A percentile compares a stretch with the other conserved stretches of the same genome.
Evolutionary conservation across 1,140 invertebrate species (phyloP).

Genomic region (Saxidomus purpurata): DNA sequence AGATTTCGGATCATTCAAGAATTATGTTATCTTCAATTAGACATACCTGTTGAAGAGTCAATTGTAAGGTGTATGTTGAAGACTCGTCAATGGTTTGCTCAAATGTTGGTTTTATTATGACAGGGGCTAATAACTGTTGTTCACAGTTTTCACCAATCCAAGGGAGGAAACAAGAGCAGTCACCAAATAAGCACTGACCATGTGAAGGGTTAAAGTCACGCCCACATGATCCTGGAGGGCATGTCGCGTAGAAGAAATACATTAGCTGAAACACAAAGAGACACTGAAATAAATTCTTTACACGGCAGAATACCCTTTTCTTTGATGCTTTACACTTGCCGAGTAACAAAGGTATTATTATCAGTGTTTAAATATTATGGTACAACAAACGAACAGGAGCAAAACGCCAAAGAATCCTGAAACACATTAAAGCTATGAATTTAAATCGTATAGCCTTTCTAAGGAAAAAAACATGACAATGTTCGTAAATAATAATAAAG

Average conservation of each 20-base stretch:
- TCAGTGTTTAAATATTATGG: neutral
- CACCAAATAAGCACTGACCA: constrained; percentile 71
- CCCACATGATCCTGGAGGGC: constrained; percentile 70
- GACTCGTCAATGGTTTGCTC: constrained; percentile 41
- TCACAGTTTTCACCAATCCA: constrained; percentile 70
- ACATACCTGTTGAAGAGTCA: constrained; percentile 53
- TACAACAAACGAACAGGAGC: neutral
- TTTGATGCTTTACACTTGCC: neutral
- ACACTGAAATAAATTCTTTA: neutral
- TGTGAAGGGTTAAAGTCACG: constrained; percentile 53
- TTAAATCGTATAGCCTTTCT: too few relatives aligned
- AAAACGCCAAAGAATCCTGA: neutral
- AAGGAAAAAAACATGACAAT: too few relatives aligned
- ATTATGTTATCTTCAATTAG: too few relatives aligned
- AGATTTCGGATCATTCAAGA: too few relatives aligned
- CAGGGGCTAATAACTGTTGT: constrained; percentile 49
- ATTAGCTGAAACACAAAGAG: constrained; percentile 64
- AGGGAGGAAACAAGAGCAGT: constrained; percentile 68
- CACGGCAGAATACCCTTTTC: neutral
- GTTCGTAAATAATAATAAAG: too few relatives aligned
- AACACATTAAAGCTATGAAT: neutral
- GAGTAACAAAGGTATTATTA: neutral
- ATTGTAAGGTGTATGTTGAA: constrained; percentile 32
- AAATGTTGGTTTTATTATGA: neutral
- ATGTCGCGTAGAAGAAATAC: constrained; percentile 66